phyloP scores from a whole-genome alignment of 2,113 vertebrate species.

The Calypte anna region DNA sequence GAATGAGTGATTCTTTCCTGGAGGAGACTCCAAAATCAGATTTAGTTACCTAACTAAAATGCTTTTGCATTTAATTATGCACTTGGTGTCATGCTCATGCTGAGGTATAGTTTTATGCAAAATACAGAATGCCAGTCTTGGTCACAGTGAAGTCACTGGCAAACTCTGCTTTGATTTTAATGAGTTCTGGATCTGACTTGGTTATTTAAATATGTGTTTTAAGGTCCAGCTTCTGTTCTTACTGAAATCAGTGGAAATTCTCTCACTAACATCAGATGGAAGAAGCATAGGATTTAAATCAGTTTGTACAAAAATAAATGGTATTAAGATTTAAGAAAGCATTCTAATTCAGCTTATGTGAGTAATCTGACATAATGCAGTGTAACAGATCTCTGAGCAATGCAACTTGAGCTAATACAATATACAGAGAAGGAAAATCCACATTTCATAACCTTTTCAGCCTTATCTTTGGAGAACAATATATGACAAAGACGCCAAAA shows the following conservation, averaged over 20 bases:
- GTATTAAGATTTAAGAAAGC: not conserved
- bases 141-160: not conserved
- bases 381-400: not conserved
- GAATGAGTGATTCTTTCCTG: conserved; percentile 28
- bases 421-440: not conserved
- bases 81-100: not conserved
- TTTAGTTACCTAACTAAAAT: not conserved
- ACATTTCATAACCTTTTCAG: not conserved
- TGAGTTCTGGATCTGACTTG: not conserved
- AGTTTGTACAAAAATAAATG: not conserved
- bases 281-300: not conserved
- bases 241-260: conserved; percentile 4
- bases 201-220: not conserved
- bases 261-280: not conserved
- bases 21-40: conserved; percentile 16
- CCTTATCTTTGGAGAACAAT: not conserved
- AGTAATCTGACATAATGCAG: not conserved
- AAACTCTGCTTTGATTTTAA: not conserved
- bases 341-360: not conserved
- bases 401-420: not conserved
- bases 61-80: conserved; percentile 29
- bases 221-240: not conserved
- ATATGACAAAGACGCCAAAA: not conserved
- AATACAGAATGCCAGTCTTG: not conserved
- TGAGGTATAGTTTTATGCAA: not conserved